These are phyloP conservation scores for Drosophila parvula DNA, from an alignment of 1,140 invertebrate genomes.

Conservation along the genomic window DNA sequence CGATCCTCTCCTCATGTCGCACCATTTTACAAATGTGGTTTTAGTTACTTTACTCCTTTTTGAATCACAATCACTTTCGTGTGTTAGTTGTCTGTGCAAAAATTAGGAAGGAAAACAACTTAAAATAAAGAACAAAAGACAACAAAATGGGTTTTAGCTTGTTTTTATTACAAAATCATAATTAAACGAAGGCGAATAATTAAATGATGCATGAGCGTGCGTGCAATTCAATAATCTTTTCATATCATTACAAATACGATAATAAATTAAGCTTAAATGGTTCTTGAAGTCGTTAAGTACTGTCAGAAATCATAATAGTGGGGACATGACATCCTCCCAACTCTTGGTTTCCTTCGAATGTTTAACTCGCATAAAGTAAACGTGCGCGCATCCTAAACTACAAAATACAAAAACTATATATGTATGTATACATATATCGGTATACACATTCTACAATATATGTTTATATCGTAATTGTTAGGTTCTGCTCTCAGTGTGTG, in stretches of 20 bases:
- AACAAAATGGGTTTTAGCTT: conserved; percentile 34
- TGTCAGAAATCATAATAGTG: conserved; percentile 56
- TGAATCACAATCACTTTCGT: conserved; percentile 78
- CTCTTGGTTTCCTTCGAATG: conserved; percentile 44
- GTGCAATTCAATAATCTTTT: conserved; percentile 38
- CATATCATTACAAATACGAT: conserved; percentile 50
- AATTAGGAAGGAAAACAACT: conserved; percentile 6
- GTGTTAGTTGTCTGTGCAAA: conserved; percentile 68
- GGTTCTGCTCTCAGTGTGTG: conserved; percentile 42
- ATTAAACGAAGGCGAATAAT: conserved; percentile 47
- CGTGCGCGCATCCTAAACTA: conserved; percentile 68
- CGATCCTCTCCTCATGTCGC: conserved; percentile 24
- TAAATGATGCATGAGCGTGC: conserved; percentile 46
- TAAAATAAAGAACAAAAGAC: conserved; percentile 21
- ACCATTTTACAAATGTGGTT: conserved; percentile 70
- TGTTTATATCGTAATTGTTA: conserved; percentile 26
- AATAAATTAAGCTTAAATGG: conserved; percentile 74
- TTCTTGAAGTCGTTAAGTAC: conserved; percentile 63
- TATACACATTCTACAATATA: conserved; percentile 42
- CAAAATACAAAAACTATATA: conserved; percentile 73
- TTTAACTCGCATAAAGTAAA: conserved; percentile 60
- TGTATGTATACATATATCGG: conserved; percentile 1
- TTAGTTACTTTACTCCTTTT: conserved; percentile 66
- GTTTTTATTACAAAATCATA: conserved; percentile 67
- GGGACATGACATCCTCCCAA: conserved; percentile 20